Base-by-base conservation (phyloP, 2,888 invertebrate genomes). In the Tipula vernalis region DNA sequence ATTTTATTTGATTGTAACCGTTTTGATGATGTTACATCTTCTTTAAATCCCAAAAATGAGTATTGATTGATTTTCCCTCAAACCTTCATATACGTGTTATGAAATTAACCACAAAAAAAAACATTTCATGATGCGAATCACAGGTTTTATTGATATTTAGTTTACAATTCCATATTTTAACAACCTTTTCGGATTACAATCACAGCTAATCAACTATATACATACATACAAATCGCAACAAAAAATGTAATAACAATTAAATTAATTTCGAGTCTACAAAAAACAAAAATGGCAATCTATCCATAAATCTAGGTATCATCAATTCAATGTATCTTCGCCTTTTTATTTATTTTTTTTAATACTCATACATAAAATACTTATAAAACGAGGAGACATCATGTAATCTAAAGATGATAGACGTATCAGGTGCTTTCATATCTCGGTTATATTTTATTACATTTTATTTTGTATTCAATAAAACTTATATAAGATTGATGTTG, bases 401-500 rank as follows among this genome's bases (percentile, higher is more conserved):
- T 71, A 71, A 71, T 71, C 71, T 71, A 71, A 71, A 71, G 71
- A 71, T 71, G 71, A 71, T 71, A 71, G 71, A 71, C 28, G 71
- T 71, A 71, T 71, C 71, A 71, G 71, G 71, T 71, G 71, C 71
- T 28, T 28, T 71, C 71, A 71, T 71, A 71, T 71, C 71, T 28
- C 28, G 28, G 28, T 28, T 71, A 57, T 57, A 57, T 57, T 5
- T 57, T 51, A 71, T 28, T 71, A 71, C 28, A 28, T 71, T 28
- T 71, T 51, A 10, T 15, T 71, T 71, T 71, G 28, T 71, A 28
- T 71, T 71, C 71, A 71, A 71, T 71, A 71, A 71, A 71, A 71
- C 71, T n/a, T n/a, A n/a, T n/a, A 71, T 71, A 71, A 71, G 71
- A 71, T 71, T 71, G 71, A 71, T 71, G 71, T 71, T 71, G 71